Conservation (phyloP, 2,113 vertebrate species). For the Thymallus thymallus region DNA sequence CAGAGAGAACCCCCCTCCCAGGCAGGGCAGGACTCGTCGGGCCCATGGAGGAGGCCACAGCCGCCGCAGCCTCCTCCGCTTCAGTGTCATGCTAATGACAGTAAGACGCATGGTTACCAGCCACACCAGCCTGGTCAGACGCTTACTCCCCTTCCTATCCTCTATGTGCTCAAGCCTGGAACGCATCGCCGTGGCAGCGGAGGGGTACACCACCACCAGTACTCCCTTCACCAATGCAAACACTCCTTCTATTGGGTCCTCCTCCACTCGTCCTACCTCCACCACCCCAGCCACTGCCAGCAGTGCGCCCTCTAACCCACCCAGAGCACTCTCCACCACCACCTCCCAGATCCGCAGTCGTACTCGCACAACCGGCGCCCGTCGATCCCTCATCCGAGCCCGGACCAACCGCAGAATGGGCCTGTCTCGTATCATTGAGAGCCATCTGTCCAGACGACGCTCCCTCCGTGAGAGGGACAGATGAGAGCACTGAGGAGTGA, state of each 20-base stretch:
- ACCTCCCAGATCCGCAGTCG: background rate
- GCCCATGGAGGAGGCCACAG: background rate
- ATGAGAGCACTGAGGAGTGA: background rate
- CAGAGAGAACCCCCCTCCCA: background rate
- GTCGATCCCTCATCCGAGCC: background rate
- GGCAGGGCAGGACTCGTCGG: background rate
- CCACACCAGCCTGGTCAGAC: background rate
- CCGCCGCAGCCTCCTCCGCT: background rate
- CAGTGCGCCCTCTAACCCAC: background rate
- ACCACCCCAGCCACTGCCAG: background rate
- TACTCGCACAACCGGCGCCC: background rate
- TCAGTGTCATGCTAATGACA: background rate
- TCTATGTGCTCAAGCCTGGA: constrained; percentile 1
- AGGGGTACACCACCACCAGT: background rate
- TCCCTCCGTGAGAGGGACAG: background rate
- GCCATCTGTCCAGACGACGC: background rate
- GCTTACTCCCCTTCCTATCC: background rate
- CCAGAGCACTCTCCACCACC: background rate
- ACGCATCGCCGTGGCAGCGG: background rate
- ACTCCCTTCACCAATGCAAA: background rate
- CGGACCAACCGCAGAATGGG: background rate
- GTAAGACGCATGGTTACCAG: background rate
- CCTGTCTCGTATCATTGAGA: background rate
- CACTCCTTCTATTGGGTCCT: background rate
- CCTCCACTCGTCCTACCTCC: background rate